Conservation (phyloP, 2,113 vertebrate genomes). For the Regulus satrapa region DNA sequence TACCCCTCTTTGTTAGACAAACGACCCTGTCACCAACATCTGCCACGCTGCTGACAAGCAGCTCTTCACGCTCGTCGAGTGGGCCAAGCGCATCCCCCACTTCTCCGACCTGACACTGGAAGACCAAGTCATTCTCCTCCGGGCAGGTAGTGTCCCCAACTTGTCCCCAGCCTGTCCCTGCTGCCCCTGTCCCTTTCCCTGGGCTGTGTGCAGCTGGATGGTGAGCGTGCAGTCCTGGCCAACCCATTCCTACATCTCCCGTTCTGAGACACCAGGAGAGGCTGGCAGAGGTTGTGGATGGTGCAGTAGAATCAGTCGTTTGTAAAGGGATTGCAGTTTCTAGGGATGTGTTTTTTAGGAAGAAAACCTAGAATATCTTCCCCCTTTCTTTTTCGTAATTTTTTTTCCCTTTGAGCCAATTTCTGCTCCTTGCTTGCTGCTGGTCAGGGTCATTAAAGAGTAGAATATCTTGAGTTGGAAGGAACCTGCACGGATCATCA, state of each 20-base stretch:
- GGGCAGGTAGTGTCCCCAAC: slow-evolving; percentile 78
- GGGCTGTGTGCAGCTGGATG: not conserved
- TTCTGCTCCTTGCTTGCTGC: not conserved
- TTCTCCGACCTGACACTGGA: slow-evolving; percentile 91
- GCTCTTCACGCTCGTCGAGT: slow-evolving; percentile 93
- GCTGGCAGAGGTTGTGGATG: not conserved
- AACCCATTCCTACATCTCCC: not conserved
- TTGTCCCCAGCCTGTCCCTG: not conserved
- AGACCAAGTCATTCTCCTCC: slow-evolving; percentile 93
- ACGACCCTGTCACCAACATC: slow-evolving; percentile 95
- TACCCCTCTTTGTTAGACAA: slow-evolving; percentile 71
- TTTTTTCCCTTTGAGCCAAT: not conserved
- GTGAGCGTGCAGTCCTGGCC: not conserved
- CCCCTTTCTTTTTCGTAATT: too few species aligned
- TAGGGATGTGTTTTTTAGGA: not conserved
- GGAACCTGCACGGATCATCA: not conserved
- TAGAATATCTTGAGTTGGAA: not conserved
- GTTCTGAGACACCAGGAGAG: rapidly evolving
- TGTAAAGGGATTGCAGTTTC: not conserved
- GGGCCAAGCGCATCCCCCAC: slow-evolving; percentile 94
- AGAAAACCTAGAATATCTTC: not conserved
- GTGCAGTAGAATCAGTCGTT: not conserved
- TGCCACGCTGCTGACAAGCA: slow-evolving; percentile 96
- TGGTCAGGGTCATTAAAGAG: not conserved
- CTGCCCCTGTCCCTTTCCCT: not conserved